phyloP scores from a whole-genome alignment of 2,113 vertebrate species.

The Lethenteron reissneri region DNA sequence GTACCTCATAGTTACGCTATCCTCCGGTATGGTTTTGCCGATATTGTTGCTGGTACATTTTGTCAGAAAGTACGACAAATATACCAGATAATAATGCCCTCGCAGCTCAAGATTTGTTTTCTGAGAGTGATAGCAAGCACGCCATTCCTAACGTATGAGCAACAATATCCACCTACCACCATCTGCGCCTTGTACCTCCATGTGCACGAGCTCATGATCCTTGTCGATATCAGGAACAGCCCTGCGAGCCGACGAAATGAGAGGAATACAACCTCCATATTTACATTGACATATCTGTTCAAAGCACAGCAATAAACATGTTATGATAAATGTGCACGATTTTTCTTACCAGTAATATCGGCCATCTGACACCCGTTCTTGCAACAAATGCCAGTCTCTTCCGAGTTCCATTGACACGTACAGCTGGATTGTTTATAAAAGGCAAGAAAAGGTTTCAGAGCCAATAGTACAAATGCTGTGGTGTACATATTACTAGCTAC shows the following conservation, averaged over 20 bases:
- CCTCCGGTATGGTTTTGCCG: no score
- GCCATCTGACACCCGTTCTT: constrained; percentile 69
- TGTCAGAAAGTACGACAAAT: not conserved
- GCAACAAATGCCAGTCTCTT: constrained; percentile 61
- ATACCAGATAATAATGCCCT: constrained; percentile 11
- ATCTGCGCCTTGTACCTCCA: constrained; percentile 66
- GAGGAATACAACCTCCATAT: not conserved
- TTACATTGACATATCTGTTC: constrained; percentile 1
- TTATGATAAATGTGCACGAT: not conserved
- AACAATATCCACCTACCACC: constrained; percentile 36
- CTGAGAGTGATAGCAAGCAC: not conserved
- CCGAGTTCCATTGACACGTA: constrained; percentile 59
- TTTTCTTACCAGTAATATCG: constrained; percentile 58
- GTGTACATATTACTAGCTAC: no score
- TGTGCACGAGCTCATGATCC: constrained; percentile 65
- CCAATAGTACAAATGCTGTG: no score
- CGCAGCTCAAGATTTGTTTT: constrained; percentile 11
- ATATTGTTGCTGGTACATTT: no score
- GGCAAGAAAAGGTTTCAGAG: no score
- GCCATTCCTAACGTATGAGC: not conserved
- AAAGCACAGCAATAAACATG: not conserved
- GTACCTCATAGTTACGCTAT: no score
- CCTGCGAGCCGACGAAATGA: constrained; percentile 22
- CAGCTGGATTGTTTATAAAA: constrained; percentile 24
- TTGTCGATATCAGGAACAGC: constrained; percentile 52